Conservation (phyloP, 2,888 invertebrate species). For the Chalcosyrphus nemorum region DNA sequence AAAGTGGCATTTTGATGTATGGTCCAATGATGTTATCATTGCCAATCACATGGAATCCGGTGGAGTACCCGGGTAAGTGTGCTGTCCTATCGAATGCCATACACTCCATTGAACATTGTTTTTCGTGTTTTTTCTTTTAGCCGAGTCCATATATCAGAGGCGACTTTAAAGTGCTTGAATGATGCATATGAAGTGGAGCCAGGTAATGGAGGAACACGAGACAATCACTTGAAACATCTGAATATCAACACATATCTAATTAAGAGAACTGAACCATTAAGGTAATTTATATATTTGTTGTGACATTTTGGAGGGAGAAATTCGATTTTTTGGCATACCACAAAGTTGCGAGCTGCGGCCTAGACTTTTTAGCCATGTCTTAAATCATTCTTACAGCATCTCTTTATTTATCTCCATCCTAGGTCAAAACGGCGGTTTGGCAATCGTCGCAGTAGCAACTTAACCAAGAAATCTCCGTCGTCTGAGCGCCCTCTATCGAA, state of each 20-base stretch:
- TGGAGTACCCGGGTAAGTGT: constrained; percentile 94
- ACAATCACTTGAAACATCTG: constrained; percentile 92
- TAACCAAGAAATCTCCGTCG: constrained; percentile 55
- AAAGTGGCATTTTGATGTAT: constrained; percentile 97
- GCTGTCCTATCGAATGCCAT: background rate
- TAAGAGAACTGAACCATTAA: constrained; percentile 89
- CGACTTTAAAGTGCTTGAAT: constrained; percentile 92
- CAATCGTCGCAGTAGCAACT: constrained; percentile 78
- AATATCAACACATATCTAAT: constrained; percentile 95
- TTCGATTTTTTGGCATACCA: too few relatives aligned
- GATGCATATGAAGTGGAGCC: constrained; percentile 97
- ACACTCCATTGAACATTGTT: constrained; percentile 68
- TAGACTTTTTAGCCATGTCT: background rate
- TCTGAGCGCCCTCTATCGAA: constrained; percentile 42
- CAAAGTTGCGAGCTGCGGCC: background rate
- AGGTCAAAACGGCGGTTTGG: constrained; percentile 81
- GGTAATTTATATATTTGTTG: constrained; percentile 78
- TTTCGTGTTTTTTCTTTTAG: constrained; percentile 82
- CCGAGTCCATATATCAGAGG: constrained; percentile 96
- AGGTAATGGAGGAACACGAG: constrained; percentile 92
- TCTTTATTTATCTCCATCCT: background rate
- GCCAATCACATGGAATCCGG: constrained; percentile 99
- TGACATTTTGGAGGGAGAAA: too few relatives aligned
- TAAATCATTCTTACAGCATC: background rate
- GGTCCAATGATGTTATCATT: constrained; percentile 97